Evolutionary conservation across 1,140 invertebrate genomes (phyloP).

Genomic region (Lineus longissimus): DNA sequence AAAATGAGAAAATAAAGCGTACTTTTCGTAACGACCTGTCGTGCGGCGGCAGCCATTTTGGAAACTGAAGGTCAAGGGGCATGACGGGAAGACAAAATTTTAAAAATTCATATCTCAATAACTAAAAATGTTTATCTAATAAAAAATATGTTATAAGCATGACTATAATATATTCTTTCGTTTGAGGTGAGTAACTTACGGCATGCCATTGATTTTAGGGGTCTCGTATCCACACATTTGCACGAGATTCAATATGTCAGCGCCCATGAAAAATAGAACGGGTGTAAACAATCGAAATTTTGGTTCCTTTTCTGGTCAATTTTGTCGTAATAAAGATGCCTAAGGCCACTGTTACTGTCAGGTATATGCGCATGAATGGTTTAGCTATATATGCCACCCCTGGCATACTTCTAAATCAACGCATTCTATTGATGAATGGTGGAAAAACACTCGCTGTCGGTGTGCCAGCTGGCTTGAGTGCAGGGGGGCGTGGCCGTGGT

Average conservation of each 20-base stretch:
- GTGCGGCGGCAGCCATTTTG: constrained; percentile 2
- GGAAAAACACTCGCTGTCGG: too few relatives aligned
- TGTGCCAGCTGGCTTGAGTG: too few relatives aligned
- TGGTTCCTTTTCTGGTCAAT: neutral
- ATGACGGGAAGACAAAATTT: neutral
- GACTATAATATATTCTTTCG: too few relatives aligned
- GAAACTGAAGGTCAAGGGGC: neutral
- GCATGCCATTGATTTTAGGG: too few relatives aligned
- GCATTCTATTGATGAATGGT: too few relatives aligned
- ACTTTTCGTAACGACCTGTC: neutral
- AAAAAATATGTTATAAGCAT: neutral
- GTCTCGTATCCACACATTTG: too few relatives aligned
- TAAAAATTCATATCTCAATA: neutral
- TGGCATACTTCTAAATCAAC: too few relatives aligned
- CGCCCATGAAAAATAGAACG: too few relatives aligned
- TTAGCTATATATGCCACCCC: constrained; percentile 3
- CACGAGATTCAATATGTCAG: too few relatives aligned
- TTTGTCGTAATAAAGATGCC: constrained; percentile 16
- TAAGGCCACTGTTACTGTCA: constrained; percentile 23
- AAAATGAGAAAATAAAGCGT: neutral
- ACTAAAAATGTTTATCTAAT: neutral
- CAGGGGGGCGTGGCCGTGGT: too few relatives aligned
- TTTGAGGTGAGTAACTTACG: too few relatives aligned
- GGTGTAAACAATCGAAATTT: too few relatives aligned
- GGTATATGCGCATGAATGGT: constrained; percentile 6